Evolutionary conservation across 2,113 vertebrate species (phyloP).

Genomic region (Brachypodius melanocephalos): DNA sequence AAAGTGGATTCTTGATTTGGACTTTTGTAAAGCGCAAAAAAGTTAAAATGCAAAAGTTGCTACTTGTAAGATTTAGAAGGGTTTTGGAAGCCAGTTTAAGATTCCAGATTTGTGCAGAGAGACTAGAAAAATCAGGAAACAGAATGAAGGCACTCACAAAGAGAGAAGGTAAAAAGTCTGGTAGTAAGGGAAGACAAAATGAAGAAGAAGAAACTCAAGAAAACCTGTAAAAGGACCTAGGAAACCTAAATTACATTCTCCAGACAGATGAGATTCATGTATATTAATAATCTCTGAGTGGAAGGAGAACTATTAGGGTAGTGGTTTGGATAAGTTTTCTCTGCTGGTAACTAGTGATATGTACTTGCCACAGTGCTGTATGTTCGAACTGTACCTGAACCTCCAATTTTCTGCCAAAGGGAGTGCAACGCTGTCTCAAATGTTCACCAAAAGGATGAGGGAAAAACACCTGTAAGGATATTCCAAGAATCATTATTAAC

Average conservation of each 20-base stretch:
- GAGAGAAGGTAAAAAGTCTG: not conserved
- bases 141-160: not conserved
- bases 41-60: not conserved
- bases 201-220: not conserved
- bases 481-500: not conserved
- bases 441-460: not conserved
- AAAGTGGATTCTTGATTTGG: not conserved
- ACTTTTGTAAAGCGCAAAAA: not conserved
- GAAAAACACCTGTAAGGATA: not conserved
- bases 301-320: not conserved
- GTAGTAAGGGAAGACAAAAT: not conserved
- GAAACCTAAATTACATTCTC: not conserved
- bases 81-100: not conserved
- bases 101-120: not conserved
- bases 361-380: not conserved
- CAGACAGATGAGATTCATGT: not conserved
- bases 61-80: not conserved
- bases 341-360: not conserved
- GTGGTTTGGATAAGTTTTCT: not conserved
- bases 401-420: not conserved
- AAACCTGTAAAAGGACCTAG: not conserved
- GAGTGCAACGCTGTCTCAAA: not conserved
- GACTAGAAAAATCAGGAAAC: not conserved
- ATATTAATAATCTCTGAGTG: not conserved
- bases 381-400: not conserved